Conservation (phyloP, 2,113 vertebrate species). For the Rallus limicola region DNA sequence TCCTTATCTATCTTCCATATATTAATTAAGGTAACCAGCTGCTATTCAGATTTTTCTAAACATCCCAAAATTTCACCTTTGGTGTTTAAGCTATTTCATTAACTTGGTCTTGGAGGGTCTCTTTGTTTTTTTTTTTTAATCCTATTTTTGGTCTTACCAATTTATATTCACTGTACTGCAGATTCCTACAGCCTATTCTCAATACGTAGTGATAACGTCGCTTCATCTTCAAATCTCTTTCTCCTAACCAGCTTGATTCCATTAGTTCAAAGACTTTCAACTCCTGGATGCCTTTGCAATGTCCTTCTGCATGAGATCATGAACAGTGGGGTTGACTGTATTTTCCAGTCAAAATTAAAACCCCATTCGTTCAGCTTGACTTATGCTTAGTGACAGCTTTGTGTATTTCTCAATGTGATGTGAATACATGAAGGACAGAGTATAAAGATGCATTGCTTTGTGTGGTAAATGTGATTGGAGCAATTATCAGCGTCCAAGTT, state of each 20-base stretch:
- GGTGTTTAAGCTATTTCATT: constrained; percentile 3
- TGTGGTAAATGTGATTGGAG: constrained; percentile 20
- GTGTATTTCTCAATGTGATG: constrained; percentile 60
- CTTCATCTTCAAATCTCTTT: neutral
- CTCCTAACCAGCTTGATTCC: neutral
- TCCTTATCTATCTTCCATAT: neutral
- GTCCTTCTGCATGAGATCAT: constrained; percentile 34
- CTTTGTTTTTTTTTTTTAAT: neutral
- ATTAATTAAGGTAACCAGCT: constrained; percentile 26
- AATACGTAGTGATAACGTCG: neutral
- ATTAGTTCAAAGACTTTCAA: neutral
- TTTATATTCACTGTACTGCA: neutral
- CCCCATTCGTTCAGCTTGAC: constrained; percentile 68
- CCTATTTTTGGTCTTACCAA: neutral
- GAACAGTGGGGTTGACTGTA: constrained; percentile 1
- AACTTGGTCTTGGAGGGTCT: neutral
- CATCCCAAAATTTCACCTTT: neutral
- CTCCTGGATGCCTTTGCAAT: constrained; percentile 36
- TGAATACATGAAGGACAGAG: constrained; percentile 58
- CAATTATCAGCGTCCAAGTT: constrained; percentile 38
- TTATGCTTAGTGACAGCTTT: constrained; percentile 66
- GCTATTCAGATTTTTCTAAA: neutral
- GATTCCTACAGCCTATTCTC: neutral
- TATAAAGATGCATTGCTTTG: constrained; percentile 13
- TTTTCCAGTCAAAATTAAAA: constrained; percentile 75